These are phyloP conservation scores for Aphaenogaster rudis DNA, from an alignment of 1,140 invertebrate species.

Conservation along the genomic window DNA sequence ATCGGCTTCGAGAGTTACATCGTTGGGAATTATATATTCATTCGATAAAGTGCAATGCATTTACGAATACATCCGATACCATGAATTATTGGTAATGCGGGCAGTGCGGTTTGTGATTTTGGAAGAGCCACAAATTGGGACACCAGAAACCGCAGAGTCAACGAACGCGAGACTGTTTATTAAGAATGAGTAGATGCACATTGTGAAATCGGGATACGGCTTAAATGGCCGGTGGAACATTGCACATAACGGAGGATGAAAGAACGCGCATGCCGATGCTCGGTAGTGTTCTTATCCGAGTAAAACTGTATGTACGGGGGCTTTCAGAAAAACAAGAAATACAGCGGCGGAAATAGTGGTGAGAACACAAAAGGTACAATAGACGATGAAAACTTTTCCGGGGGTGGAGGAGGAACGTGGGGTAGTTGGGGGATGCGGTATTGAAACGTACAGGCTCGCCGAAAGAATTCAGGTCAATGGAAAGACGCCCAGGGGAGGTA, in stretches of 20 bases:
- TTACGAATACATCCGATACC: not conserved
- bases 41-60: not conserved
- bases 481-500: constrained; percentile 35
- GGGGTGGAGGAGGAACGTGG: constrained; percentile 3
- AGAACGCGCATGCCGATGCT: constrained; percentile 35
- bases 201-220: constrained; percentile 24
- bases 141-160: not conserved
- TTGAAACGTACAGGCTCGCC: constrained; percentile 54
- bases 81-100: constrained; percentile 8
- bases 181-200: constrained; percentile 17
- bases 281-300: constrained; percentile 44
- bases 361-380: constrained; percentile 69
- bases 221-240: constrained; percentile 53
- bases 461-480: constrained; percentile 70
- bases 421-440: constrained; percentile 16
- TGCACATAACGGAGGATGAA: constrained; percentile 25
- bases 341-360: constrained; percentile 48
- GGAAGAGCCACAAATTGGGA: constrained; percentile 40
- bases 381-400: constrained; percentile 69
- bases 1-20: not conserved
- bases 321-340: constrained; percentile 58
- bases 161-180: constrained; percentile 26
- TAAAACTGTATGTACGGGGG: constrained; percentile 23
- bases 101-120: constrained; percentile 32
- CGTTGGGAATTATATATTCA: not conserved